phyloP scores from a whole-genome alignment of 2,113 vertebrate genomes.

The Chaetodon auriga region DNA sequence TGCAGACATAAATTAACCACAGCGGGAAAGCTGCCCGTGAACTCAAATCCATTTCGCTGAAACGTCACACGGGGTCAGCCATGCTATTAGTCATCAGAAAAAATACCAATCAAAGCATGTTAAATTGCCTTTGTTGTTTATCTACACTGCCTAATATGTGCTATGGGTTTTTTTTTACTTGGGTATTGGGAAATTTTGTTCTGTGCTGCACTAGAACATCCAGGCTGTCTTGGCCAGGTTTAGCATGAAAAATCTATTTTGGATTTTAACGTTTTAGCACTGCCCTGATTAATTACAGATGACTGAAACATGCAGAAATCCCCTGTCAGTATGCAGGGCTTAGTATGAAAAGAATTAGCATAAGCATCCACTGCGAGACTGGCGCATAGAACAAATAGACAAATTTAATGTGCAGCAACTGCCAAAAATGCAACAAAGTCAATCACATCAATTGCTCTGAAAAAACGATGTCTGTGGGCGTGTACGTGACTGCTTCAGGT shows the following conservation, averaged over 20 bases:
- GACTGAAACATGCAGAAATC: background rate
- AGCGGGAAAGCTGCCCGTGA: constrained; percentile 5
- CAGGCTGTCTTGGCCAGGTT: background rate
- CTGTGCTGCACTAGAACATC: background rate
- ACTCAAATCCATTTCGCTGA: constrained; percentile 45
- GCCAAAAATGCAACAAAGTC: background rate
- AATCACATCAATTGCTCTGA: background rate
- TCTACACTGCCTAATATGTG: background rate
- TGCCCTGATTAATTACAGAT: background rate
- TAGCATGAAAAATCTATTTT: background rate
- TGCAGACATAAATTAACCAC: constrained; percentile 62
- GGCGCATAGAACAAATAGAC: background rate
- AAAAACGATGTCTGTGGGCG: background rate
- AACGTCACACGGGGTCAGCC: constrained; percentile 27
- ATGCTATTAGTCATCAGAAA: constrained; percentile 24
- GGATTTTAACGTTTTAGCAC: too few species aligned
- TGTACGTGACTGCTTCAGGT: background rate
- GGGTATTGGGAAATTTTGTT: background rate
- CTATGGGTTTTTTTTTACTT: background rate
- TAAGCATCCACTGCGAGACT: background rate
- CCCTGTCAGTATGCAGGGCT: too few species aligned
- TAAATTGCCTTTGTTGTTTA: constrained; percentile 4
- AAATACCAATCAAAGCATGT: constrained; percentile 7
- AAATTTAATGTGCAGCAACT: background rate
- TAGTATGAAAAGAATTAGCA: background rate